A percentile compares a stretch with the other conserved stretches of the same genome.
Evolutionary conservation across 2,888 invertebrate species (phyloP).

Genomic region (Rhogogaster chlorosoma): DNA sequence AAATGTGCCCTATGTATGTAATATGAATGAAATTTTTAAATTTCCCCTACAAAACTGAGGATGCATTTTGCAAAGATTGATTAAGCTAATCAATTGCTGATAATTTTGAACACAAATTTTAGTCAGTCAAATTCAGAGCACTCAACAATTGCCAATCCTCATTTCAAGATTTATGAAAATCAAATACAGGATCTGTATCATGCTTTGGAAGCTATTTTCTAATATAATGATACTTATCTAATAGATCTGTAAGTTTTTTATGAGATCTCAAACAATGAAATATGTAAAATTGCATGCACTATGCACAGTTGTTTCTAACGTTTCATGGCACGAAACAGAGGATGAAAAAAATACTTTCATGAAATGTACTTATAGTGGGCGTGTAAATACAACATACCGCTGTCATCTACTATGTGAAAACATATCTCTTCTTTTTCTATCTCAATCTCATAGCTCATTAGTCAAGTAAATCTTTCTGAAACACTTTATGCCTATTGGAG

Average conservation of each 20-base stretch:
- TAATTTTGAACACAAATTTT: neutral
- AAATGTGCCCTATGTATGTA: neutral
- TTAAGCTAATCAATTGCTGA: neutral
- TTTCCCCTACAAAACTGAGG: neutral
- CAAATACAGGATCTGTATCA: neutral
- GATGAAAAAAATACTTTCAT: neutral
- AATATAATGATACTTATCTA: neutral
- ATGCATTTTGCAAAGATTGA: neutral
- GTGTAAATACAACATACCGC: neutral
- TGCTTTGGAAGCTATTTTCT: neutral
- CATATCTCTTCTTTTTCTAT: slow-evolving; percentile 19
- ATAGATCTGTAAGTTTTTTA: neutral
- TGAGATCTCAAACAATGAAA: neutral
- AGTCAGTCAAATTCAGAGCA: neutral
- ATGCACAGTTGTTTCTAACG: neutral
- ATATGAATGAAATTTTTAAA: neutral
- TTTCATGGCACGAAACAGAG: neutral
- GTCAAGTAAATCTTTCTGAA: neutral
- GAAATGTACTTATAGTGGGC: neutral
- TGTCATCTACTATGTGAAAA: slow-evolving; percentile 24
- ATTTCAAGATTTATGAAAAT: neutral
- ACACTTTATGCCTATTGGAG: neutral
- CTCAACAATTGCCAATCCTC: neutral
- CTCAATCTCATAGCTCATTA: slow-evolving; percentile 16
- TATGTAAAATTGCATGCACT: neutral